A percentile compares a stretch with the other conserved stretches of the same genome.
Evolutionary conservation across 23 tunicate species (phyloP).

Genomic region (Trididemnum nubilum): DNA sequence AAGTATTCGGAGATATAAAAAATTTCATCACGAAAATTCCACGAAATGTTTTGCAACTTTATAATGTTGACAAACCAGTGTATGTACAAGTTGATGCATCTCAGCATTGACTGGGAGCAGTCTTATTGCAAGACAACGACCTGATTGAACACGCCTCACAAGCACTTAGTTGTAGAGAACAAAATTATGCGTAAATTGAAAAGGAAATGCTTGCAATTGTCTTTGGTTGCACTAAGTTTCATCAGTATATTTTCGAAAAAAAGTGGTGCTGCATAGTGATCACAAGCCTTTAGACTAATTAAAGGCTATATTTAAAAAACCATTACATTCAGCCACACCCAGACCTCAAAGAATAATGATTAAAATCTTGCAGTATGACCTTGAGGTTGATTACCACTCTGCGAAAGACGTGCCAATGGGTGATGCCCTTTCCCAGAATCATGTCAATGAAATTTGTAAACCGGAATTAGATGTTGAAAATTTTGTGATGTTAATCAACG

Average conservation of each 20-base stretch:
- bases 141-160: too few relatives aligned
- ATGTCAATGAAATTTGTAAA: background rate
- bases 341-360: conserved; percentile 10
- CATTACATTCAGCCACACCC: background rate
- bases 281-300: conserved; percentile 10
- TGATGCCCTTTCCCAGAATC: conserved; percentile 6
- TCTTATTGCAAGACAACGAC: too few relatives aligned
- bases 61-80: too few relatives aligned
- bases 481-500: too few relatives aligned
- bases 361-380: too few relatives aligned
- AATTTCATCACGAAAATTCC: too few relatives aligned
- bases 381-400: background rate
- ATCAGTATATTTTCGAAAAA: background rate
- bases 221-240: background rate
- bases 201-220: background rate
- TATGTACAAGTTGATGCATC: too few relatives aligned
- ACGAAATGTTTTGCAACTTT: too few relatives aligned
- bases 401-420: background rate
- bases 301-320: background rate
- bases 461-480: background rate
- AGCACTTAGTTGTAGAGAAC: too few relatives aligned
- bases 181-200: too few relatives aligned
- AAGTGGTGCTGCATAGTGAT: background rate
- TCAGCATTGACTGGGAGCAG: too few relatives aligned
- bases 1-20: too few relatives aligned